Base-by-base conservation (phyloP, 2,113 vertebrate species). In the Abramis brama region DNA sequence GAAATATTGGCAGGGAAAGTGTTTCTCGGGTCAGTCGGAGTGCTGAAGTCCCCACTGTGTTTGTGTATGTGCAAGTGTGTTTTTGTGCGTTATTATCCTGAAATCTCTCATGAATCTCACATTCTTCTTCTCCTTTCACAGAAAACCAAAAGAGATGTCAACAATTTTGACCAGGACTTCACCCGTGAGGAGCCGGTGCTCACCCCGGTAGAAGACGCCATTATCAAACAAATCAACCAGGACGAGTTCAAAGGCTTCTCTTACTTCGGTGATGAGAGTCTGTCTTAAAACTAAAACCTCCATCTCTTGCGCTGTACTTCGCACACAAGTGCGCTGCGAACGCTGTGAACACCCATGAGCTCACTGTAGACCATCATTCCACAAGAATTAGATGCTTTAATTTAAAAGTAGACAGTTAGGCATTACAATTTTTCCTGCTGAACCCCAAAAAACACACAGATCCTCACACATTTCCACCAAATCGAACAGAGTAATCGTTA, bases 71-170 rank as follows among this genome's bases (percentile, higher is more conserved):
- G 19, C 50, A 52, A 19, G 17, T 68, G 33, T 39, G 71, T n/a
- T n/a, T 45, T 74, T 45, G 71, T 43, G 23, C 2, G 6, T 45
- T 45, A 9, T 74, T 75, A 12, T 75, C 43, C 43, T 50, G n/a
- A 50, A 50, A 55, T 52, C 0, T 5, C 19, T 70, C 6, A 52
- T 70, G 6, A 36, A 33, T 9, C 21, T 21, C 73, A 50, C 13
- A 6, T 43, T 71, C 62, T 66, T 23, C 39, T 71, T 75, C 5
- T 68, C 15, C 83, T 21, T 43, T 0, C 70, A 68, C 94, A 99
- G 98, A 99, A 99, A 99, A 99, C 98, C 95, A 99, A 99, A 96
- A 96, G 97, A 94, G 98, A 99, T 17, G 98, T 99, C 93, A 99
- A 99, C 95, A 99, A 99, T 94, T 99, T 99, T 91, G 98, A 99